Conservation (phyloP, 2,888 invertebrate species). For the Morpho helenor region DNA sequence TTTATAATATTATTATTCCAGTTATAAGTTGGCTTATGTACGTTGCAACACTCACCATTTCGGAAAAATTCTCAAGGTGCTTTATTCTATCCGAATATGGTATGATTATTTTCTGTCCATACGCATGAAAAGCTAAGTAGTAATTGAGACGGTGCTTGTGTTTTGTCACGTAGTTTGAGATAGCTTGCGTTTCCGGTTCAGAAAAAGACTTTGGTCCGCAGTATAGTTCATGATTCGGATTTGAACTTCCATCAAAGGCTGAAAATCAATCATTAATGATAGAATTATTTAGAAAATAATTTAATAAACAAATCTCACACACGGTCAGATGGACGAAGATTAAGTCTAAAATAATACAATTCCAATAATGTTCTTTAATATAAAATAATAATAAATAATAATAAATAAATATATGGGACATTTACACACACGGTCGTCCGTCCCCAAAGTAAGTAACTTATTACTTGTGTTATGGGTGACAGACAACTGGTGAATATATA, state of each 20-base stretch:
- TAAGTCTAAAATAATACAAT: too few species aligned
- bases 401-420: too few species aligned
- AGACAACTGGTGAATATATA: too few species aligned
- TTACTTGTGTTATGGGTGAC: too few species aligned
- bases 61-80: conserved; percentile 63
- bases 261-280: conserved; percentile 15
- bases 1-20: too few species aligned
- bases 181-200: conserved; percentile 50
- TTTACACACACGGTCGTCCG: too few species aligned
- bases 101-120: conserved; percentile 80
- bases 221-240: conserved; percentile 39
- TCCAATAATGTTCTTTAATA: too few species aligned
- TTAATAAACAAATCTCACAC: neutral
- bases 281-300: conserved; percentile 3
- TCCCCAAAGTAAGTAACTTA: too few species aligned
- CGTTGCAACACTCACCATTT: conserved; percentile 44
- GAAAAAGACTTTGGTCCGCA: conserved; percentile 53
- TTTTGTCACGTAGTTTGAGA: conserved; percentile 38
- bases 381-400: too few species aligned
- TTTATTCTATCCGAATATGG: conserved; percentile 74
- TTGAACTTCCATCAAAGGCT: conserved; percentile 42
- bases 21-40: too few species aligned
- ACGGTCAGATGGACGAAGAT: too few species aligned
- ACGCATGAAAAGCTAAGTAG: conserved; percentile 83
- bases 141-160: conserved; percentile 55